phyloP scores from a whole-genome alignment of 2,888 invertebrate genomes.

The Frankliniella fusca region DNA sequence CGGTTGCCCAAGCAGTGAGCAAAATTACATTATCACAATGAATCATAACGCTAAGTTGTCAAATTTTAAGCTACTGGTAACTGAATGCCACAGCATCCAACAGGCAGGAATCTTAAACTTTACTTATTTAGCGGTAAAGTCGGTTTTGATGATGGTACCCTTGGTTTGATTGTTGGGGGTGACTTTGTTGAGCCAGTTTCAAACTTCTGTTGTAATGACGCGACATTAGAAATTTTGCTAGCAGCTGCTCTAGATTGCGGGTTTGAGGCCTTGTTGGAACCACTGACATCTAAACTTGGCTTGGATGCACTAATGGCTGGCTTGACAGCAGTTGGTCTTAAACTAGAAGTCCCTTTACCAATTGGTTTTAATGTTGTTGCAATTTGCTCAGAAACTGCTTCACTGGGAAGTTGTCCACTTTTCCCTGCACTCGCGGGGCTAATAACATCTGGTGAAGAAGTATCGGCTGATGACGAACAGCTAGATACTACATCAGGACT shows the following conservation, averaged over 20 bases:
- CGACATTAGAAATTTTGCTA: slow-evolving; percentile 63
- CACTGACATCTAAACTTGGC: slow-evolving; percentile 46
- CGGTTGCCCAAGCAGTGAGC: background rate
- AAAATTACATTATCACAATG: slow-evolving; percentile 8
- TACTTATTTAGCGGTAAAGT: background rate
- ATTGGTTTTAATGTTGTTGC: slow-evolving; percentile 39
- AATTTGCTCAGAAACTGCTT: slow-evolving; percentile 45
- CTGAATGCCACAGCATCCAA: background rate
- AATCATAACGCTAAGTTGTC: slow-evolving; percentile 7
- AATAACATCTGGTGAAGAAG: slow-evolving; percentile 50
- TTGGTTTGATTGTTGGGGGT: background rate
- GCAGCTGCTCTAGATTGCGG: slow-evolving; percentile 50
- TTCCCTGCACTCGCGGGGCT: slow-evolving; percentile 39
- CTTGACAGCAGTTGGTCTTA: background rate
- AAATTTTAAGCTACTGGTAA: background rate
- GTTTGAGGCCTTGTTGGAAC: slow-evolving; percentile 36
- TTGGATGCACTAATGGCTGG: slow-evolving; percentile 49
- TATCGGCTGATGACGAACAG: slow-evolving; percentile 55
- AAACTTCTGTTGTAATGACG: slow-evolving; percentile 73
- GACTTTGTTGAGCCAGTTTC: slow-evolving; percentile 51
- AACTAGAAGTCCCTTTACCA: background rate
- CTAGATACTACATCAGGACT: slow-evolving; percentile 71
- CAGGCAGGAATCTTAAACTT: background rate
- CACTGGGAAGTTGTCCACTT: slow-evolving; percentile 43
- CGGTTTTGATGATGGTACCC: background rate